These are phyloP conservation scores for Tribolium freemani DNA, from an alignment of 2,888 invertebrate genomes.

Conservation along the genomic window DNA sequence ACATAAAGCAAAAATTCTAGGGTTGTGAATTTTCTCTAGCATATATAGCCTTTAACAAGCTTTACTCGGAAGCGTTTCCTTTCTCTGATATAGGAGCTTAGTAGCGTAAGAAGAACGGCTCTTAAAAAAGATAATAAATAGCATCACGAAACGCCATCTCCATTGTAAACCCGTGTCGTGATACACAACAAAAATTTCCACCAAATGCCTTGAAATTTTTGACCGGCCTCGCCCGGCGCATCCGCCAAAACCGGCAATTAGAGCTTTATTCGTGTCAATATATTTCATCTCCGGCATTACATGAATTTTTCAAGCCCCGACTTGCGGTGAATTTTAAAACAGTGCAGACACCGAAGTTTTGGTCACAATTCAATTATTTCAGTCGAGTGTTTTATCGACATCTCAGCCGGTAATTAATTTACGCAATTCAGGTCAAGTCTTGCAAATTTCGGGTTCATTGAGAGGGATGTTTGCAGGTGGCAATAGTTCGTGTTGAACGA, in stretches of 20 bases:
- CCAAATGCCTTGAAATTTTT: conserved; percentile 9
- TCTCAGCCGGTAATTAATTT: conserved; percentile 17
- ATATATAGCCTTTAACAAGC: conserved; percentile 41
- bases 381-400: conserved; percentile 25
- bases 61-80: conserved; percentile 48
- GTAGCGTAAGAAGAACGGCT: conserved; percentile 48
- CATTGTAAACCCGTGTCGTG: conserved; percentile 37
- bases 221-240: neutral
- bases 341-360: neutral
- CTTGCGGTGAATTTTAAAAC: conserved; percentile 16
- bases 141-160: conserved; percentile 44
- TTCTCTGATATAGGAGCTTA: conserved; percentile 50
- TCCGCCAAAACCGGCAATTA: neutral
- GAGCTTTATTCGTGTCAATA: conserved; percentile 4
- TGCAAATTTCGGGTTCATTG: conserved; percentile 26
- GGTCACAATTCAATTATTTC: conserved; percentile 28
- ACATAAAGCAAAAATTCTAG: conserved; percentile 9
- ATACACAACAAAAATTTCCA: conserved; percentile 34
- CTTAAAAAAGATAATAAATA: conserved; percentile 53
- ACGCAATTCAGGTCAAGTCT: conserved; percentile 28
- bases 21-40: conserved; percentile 19
- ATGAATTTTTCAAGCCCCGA: conserved; percentile 17
- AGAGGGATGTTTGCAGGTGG: conserved; percentile 29
- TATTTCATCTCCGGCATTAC: conserved; percentile 7
- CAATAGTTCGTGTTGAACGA: conserved; percentile 33